A percentile compares a stretch with the other conserved stretches of the same genome.
phyloP scores from a whole-genome alignment of 2,888 invertebrate species.

The Acronicta leporina region DNA sequence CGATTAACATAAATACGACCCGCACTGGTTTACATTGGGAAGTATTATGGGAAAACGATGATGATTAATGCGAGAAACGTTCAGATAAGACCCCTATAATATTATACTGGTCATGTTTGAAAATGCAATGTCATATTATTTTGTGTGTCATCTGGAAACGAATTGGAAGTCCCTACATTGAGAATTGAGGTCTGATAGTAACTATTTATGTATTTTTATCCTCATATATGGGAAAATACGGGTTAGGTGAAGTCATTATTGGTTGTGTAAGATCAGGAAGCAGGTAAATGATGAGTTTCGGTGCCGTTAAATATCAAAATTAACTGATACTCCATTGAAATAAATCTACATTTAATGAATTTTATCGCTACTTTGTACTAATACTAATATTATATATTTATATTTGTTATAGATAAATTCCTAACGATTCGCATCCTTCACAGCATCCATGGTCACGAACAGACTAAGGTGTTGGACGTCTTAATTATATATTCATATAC shows the following conservation, averaged over 20 bases:
- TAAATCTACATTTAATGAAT: too few species aligned
- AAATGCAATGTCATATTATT: conserved; percentile 7
- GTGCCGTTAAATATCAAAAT: too few species aligned
- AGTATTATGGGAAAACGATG: conserved; percentile 13
- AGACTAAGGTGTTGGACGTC: too few species aligned
- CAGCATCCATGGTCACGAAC: too few species aligned
- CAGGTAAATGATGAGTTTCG: background rate
- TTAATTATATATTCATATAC: too few species aligned
- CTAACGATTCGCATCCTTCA: too few species aligned
- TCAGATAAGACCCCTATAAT: conserved; percentile 39
- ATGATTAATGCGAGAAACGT: conserved; percentile 14
- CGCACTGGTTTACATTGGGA: conserved; percentile 26
- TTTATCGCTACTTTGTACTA: too few species aligned
- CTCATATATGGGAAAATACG: conserved; percentile 24
- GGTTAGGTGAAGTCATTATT: background rate
- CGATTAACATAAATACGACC: conserved; percentile 43
- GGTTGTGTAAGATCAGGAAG: conserved; percentile 1
- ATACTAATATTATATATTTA: too few species aligned
- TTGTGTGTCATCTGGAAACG: conserved; percentile 12
- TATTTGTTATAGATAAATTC: too few species aligned
- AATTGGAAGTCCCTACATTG: background rate
- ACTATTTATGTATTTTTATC: conserved; percentile 3
- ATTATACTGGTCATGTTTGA: background rate
- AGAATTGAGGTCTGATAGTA: background rate
- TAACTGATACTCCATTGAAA: too few species aligned